Evolutionary conservation across 2,113 vertebrate genomes (phyloP).

Genomic region (Odobenus rosmarus): DNA sequence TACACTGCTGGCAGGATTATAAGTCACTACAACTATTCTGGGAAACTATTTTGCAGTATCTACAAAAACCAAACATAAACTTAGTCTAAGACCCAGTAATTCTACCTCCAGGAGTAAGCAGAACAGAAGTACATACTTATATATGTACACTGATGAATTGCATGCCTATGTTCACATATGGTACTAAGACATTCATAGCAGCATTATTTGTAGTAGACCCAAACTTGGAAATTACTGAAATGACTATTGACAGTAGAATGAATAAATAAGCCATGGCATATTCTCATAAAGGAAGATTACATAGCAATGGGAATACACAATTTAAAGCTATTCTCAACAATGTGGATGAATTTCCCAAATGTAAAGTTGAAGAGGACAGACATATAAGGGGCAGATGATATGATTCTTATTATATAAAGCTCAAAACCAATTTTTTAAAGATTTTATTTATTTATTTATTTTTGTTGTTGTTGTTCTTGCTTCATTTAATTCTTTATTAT

Average conservation of each 20-base stretch:
- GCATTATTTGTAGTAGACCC: background rate
- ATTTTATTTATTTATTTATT: background rate
- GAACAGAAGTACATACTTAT: background rate
- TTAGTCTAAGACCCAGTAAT: background rate
- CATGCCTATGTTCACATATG: background rate
- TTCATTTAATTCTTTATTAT: constrained; percentile 63
- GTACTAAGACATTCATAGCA: background rate
- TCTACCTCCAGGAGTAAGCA: background rate
- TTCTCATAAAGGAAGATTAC: background rate
- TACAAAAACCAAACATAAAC: background rate
- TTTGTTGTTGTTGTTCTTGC: too few species aligned
- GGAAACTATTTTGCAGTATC: background rate
- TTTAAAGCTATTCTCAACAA: background rate
- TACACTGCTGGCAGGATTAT: background rate
- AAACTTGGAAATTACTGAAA: background rate
- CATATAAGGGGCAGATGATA: background rate
- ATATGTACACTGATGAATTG: background rate
- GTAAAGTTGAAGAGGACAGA: background rate
- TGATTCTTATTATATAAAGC: background rate
- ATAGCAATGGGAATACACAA: background rate
- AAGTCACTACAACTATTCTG: background rate
- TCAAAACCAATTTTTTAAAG: background rate
- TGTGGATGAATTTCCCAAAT: background rate
- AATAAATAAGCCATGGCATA: background rate
- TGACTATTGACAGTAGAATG: background rate